Evolutionary conservation across 2,113 vertebrate genomes (phyloP).

Genomic region (Hippolais icterina): DNA sequence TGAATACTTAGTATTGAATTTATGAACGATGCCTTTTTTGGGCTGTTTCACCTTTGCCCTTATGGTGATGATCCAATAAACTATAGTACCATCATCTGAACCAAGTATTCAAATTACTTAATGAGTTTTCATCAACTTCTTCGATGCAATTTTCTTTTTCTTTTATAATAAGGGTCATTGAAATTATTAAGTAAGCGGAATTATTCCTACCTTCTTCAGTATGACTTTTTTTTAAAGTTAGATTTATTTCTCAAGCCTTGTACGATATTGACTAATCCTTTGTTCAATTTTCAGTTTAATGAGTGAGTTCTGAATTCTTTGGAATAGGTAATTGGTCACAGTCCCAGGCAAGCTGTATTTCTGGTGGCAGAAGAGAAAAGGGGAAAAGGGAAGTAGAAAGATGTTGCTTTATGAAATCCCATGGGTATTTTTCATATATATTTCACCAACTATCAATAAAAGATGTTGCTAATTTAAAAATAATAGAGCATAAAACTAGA

Average conservation of each 20-base stretch:
- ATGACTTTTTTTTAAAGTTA: background rate
- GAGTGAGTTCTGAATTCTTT: background rate
- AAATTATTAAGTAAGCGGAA: background rate
- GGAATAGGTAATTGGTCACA: background rate
- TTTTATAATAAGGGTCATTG: background rate
- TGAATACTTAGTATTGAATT: background rate
- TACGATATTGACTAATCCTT: background rate
- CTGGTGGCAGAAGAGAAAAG: background rate
- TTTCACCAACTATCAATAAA: background rate
- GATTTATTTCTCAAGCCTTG: background rate
- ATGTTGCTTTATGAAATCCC: background rate
- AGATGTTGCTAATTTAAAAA: slow-evolving; percentile 37
- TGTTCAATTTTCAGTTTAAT: background rate
- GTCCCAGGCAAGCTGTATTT: background rate
- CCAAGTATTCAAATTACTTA: background rate
- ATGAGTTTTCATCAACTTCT: background rate
- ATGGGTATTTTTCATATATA: background rate
- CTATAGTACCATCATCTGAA: rapidly evolving
- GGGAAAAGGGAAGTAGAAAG: background rate
- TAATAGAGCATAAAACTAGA: background rate
- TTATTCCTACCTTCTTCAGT: background rate
- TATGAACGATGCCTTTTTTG: background rate
- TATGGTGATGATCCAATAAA: background rate
- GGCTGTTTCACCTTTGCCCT: background rate
- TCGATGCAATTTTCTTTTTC: background rate